These are phyloP conservation scores for Tenthredo mesomela DNA, from an alignment of 2,888 invertebrate species.

Conservation along the genomic window DNA sequence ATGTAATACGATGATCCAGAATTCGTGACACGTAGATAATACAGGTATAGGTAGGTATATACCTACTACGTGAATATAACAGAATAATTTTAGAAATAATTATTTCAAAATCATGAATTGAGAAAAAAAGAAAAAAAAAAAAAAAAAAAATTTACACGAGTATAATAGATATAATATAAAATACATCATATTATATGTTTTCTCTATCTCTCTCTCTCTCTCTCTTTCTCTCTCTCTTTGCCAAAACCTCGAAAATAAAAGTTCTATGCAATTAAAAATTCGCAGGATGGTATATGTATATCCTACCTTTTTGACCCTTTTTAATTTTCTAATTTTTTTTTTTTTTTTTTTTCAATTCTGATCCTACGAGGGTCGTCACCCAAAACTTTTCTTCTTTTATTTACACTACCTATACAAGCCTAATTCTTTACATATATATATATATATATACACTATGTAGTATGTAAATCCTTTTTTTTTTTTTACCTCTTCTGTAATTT, in stretches of 20 bases:
- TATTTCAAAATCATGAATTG: not conserved
- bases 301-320: not conserved
- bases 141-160: not conserved
- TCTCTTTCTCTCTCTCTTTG: too few species aligned
- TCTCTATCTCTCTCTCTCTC: not conserved
- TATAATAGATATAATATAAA: not conserved
- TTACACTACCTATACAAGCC: not conserved
- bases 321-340: not conserved
- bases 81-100: not conserved
- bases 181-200: too few species aligned
- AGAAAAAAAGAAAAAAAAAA: not conserved
- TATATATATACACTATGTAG: not conserved
- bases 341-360: not conserved
- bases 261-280: not conserved
- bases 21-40: slow-evolving; percentile 1
- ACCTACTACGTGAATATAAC: not conserved
- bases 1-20: not conserved
- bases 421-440: not conserved
- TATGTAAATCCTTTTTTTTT: not conserved
- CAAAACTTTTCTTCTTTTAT: not conserved
- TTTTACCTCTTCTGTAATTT: not conserved
- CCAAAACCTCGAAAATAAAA: not conserved
- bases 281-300: not conserved
- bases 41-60: not conserved
- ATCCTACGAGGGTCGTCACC: not conserved